A percentile compares a stretch with the other conserved stretches of the same genome.
Evolutionary conservation across 2,888 invertebrate genomes (phyloP).

Genomic region (Meteorus cinctellus): DNA sequence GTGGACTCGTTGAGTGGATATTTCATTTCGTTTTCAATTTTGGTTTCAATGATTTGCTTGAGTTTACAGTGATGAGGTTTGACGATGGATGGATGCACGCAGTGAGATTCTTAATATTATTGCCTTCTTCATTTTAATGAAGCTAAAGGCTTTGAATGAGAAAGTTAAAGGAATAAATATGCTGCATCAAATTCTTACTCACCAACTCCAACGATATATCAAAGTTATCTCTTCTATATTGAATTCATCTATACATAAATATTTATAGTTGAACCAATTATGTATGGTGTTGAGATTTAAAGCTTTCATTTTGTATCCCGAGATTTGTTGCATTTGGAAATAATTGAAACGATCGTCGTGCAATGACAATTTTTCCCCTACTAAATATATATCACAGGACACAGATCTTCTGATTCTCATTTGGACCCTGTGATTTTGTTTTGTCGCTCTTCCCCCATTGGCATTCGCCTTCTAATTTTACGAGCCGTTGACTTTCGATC

Average conservation of each 20-base stretch:
- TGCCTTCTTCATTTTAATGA: too few relatives aligned
- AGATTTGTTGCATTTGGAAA: conserved; percentile 49
- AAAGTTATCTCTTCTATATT: background rate
- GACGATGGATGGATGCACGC: too few relatives aligned
- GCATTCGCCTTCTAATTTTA: conserved; percentile 66
- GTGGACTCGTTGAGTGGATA: too few relatives aligned
- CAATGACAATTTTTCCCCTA: conserved; percentile 34
- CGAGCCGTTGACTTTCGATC: conserved; percentile 72
- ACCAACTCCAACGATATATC: background rate
- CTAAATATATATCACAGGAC: conserved; percentile 34
- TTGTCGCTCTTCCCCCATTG: conserved; percentile 55
- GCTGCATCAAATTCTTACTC: background rate
- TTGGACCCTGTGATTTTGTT: conserved; percentile 53
- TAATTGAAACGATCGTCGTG: conserved; percentile 53
- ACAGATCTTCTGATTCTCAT: conserved; percentile 36
- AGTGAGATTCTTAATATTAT: too few relatives aligned
- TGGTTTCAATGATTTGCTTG: too few relatives aligned
- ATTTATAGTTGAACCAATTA: conserved; percentile 18
- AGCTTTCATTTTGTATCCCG: conserved; percentile 39
- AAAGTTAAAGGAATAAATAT: too few relatives aligned
- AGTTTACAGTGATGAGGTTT: too few relatives aligned
- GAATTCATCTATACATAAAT: conserved; percentile 35
- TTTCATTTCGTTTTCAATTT: too few relatives aligned
- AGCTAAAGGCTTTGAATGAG: too few relatives aligned
- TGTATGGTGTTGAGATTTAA: conserved; percentile 30